A percentile compares a stretch with the other conserved stretches of the same genome.
phyloP scores from a whole-genome alignment of 2,797 vertebrate species.

The Nannoperca australis region DNA sequence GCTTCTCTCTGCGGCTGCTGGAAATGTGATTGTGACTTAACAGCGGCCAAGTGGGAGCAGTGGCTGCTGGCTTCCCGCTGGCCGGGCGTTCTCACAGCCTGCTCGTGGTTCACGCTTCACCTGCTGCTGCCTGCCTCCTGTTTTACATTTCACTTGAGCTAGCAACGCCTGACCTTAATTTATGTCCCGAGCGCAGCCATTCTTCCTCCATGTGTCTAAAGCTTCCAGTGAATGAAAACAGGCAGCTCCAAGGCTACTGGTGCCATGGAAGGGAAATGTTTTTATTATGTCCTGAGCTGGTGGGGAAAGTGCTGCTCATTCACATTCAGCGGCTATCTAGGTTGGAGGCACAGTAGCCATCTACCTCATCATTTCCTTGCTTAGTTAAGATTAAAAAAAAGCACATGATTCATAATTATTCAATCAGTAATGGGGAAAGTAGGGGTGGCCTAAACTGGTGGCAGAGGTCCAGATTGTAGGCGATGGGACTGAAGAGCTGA shows the following conservation, averaged over 20 bases:
- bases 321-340: not conserved
- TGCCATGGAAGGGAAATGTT: constrained; percentile 52
- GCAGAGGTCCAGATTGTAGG: constrained; percentile 19
- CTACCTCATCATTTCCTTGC: not conserved
- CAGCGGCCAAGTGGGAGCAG: constrained; percentile 11
- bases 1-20: constrained; percentile 9
- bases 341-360: not conserved
- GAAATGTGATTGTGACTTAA: constrained; percentile 10
- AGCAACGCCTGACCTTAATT: constrained; percentile 35
- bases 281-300: not conserved
- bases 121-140: constrained; percentile 48
- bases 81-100: constrained; percentile 17
- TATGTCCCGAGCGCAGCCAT: constrained; percentile 8
- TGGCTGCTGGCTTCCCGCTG: constrained; percentile 12
- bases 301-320: constrained; percentile 25
- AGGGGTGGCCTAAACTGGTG: constrained; percentile 38
- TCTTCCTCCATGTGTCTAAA: constrained; percentile 11
- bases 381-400: not conserved
- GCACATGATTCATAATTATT: constrained; percentile 1
- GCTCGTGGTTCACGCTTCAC: constrained; percentile 53
- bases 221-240: constrained; percentile 15
- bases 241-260: constrained; percentile 62
- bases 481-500: constrained; percentile 16
- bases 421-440: not conserved
- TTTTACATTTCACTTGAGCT: constrained; percentile 62